phyloP scores from a whole-genome alignment of 2,888 invertebrate species.

The Siphlonurus alternatus region DNA sequence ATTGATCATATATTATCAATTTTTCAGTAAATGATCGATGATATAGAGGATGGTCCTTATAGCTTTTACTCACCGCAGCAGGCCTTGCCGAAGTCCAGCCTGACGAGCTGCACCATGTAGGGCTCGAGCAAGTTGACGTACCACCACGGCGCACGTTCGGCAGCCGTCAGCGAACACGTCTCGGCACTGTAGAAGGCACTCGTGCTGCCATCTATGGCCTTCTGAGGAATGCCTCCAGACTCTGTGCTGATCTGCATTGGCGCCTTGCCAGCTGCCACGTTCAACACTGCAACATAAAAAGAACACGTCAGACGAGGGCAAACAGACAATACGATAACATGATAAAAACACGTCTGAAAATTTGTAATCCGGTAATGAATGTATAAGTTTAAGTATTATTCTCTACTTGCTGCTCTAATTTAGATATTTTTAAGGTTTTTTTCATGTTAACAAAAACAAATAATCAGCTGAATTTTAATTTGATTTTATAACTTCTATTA shows the following conservation, averaged over 20 bases:
- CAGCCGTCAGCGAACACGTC: conserved; percentile 73
- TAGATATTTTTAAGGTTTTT: too few relatives aligned
- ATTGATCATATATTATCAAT: too few relatives aligned
- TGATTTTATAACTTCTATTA: too few relatives aligned
- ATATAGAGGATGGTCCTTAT: too few relatives aligned
- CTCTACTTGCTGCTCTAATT: too few relatives aligned
- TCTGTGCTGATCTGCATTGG: conserved; percentile 85
- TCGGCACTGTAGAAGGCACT: conserved; percentile 62
- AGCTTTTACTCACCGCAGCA: conserved; percentile 86
- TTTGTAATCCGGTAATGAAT: too few relatives aligned
- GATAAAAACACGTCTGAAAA: too few relatives aligned
- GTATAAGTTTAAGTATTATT: too few relatives aligned
- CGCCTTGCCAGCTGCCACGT: conserved; percentile 87
- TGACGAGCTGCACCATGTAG: conserved; percentile 84
- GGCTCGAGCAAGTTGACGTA: conserved; percentile 87
- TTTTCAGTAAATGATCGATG: too few relatives aligned
- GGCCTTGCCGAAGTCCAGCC: conserved; percentile 77
- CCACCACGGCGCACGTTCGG: conserved; percentile 84
- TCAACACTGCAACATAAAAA: conserved; percentile 49
- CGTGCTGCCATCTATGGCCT: conserved; percentile 82
- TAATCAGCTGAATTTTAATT: too few relatives aligned
- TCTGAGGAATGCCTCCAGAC: conserved; percentile 69
- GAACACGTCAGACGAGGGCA: neutral
- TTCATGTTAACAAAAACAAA: too few relatives aligned
- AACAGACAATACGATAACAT: neutral